Evolutionary conservation across 2,113 vertebrate genomes (phyloP).

Genomic region (Elephas maximus): DNA sequence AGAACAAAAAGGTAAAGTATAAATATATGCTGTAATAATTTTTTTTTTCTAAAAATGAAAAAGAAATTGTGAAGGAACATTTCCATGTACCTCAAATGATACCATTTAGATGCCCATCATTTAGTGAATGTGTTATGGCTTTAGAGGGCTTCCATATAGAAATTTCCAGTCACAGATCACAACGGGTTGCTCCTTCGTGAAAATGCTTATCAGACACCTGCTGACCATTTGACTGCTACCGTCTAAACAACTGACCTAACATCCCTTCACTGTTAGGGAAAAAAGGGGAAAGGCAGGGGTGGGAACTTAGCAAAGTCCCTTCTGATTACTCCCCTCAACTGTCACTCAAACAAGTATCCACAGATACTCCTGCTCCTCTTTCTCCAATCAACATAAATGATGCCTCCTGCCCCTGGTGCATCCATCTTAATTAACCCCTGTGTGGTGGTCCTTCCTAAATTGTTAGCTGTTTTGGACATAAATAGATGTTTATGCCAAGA

Average conservation of each 20-base stretch:
- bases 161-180: neutral
- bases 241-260: neutral
- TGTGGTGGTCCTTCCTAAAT: neutral
- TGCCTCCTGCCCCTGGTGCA: neutral
- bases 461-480: neutral
- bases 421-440: neutral
- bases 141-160: neutral
- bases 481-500: neutral
- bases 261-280: neutral
- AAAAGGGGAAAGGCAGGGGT: neutral
- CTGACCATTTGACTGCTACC: neutral
- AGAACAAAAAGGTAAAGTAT: neutral
- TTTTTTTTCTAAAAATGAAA: neutral
- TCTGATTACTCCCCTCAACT: neutral
- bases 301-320: neutral
- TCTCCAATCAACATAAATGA: neutral
- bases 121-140: neutral
- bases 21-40: neutral
- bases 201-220: neutral
- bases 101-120: neutral
- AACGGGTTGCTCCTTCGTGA: neutral
- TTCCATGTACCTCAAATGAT: neutral
- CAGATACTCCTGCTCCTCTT: neutral
- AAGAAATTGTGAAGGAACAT: conserved; percentile 15
- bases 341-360: neutral